These are phyloP conservation scores for Carterocephalus palaemon DNA, from an alignment of 2,888 invertebrate genomes.

Conservation along the genomic window DNA sequence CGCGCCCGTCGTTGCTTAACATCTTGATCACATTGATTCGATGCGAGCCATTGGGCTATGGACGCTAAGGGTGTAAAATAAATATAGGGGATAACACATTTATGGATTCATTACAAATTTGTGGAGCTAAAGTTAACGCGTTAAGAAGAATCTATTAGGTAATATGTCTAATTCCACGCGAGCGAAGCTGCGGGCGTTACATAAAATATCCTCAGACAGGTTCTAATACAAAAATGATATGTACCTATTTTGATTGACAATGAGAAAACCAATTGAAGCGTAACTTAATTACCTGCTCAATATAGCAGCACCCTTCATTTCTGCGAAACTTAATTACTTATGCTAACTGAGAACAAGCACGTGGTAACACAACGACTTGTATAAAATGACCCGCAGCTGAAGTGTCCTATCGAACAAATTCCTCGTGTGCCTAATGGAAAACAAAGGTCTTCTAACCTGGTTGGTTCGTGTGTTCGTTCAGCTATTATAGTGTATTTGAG, in stretches of 20 bases:
- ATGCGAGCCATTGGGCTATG: too few relatives aligned
- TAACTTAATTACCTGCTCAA: conserved; percentile 70
- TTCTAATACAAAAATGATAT: too few relatives aligned
- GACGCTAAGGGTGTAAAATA: too few relatives aligned
- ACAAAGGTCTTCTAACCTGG: conserved; percentile 48
- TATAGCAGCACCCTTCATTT: conserved; percentile 69
- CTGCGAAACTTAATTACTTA: conserved; percentile 71
- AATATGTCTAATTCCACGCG: too few relatives aligned
- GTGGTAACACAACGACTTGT: conserved; percentile 35
- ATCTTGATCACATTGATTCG: too few relatives aligned
- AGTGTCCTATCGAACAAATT: conserved; percentile 1
- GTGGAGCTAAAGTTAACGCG: too few relatives aligned
- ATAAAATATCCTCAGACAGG: too few relatives aligned
- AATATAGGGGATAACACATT: too few relatives aligned
- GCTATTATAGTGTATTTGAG: conserved; percentile 62
- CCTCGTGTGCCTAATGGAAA: conserved; percentile 19
- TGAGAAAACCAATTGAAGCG: conserved; percentile 52
- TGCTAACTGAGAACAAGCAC: conserved; percentile 59
- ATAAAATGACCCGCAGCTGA: conserved; percentile 15
- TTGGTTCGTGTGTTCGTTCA: conserved; percentile 42
- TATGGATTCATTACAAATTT: too few relatives aligned
- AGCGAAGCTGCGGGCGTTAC: too few relatives aligned
- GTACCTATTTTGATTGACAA: conserved; percentile 29
- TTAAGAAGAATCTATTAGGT: too few relatives aligned
- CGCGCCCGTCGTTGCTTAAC: too few relatives aligned